Evolutionary conservation across 2,113 vertebrate genomes (phyloP).

Genomic region (Brachyhypopomus gauderio): DNA sequence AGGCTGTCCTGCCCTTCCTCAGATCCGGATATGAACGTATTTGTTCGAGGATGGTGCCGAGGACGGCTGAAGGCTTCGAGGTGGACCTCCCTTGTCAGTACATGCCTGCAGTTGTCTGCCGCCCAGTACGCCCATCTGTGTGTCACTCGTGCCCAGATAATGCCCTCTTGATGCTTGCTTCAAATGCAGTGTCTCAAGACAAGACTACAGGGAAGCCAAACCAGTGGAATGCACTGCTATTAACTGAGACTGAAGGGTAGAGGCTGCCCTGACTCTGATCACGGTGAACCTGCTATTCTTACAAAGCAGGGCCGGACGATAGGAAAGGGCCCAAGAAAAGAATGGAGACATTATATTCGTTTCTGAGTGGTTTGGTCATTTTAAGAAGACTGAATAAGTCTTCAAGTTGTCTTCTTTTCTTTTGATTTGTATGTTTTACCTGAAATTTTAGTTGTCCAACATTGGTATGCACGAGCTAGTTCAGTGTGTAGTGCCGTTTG

Average conservation of each 20-base stretch:
- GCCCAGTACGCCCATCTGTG: slow-evolving; percentile 41
- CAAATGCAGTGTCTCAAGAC: slow-evolving; percentile 20
- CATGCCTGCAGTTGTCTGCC: slow-evolving; percentile 9
- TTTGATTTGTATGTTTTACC: slow-evolving; percentile 37
- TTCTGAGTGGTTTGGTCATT: slow-evolving; percentile 21
- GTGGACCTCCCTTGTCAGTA: slow-evolving; percentile 3
- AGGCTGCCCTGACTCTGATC: not conserved
- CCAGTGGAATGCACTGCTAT: slow-evolving; percentile 14
- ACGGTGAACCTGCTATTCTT: slow-evolving; percentile 1
- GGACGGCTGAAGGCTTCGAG: slow-evolving; percentile 12
- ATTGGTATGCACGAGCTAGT: slow-evolving; percentile 31
- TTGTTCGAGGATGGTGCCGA: slow-evolving; percentile 11
- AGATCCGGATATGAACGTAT: slow-evolving; percentile 25
- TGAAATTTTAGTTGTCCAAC: slow-evolving; percentile 36
- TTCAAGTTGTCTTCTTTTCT: slow-evolving; percentile 47
- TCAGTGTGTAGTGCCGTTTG: slow-evolving; percentile 23
- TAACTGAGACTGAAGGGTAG: slow-evolving; percentile 3
- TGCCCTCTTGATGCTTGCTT: slow-evolving; percentile 19
- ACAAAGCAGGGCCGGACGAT: not conserved
- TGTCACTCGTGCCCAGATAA: slow-evolving; percentile 2
- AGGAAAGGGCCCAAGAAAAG: not conserved
- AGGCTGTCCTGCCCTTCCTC: slow-evolving; percentile 28
- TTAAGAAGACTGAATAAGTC: slow-evolving; percentile 25
- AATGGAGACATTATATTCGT: slow-evolving; percentile 2
- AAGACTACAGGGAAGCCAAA: slow-evolving; percentile 26